Conservation (phyloP, 2,113 vertebrate genomes). For the Melanerpes aurifrons region DNA sequence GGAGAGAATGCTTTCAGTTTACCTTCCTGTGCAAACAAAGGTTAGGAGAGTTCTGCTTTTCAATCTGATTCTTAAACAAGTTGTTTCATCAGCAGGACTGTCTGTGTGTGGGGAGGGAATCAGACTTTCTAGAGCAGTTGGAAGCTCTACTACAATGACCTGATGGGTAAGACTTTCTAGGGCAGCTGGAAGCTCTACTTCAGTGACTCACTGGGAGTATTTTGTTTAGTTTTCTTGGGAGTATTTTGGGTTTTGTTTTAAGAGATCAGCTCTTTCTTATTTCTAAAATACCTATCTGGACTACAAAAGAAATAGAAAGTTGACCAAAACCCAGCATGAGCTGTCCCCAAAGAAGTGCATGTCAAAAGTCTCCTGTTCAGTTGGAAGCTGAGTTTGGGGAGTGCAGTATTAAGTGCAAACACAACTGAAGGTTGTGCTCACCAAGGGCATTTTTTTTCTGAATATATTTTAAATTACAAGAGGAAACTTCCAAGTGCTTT, state of each 20-base stretch:
- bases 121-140: neutral
- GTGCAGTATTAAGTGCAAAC: neutral
- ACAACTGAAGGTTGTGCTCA: neutral
- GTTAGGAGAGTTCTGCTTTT: neutral
- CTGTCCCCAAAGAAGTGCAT: neutral
- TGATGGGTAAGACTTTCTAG: neutral
- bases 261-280: neutral
- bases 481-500: neutral
- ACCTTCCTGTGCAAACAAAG: neutral
- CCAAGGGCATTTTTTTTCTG: neutral
- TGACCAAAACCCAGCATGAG: neutral
- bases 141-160: no score
- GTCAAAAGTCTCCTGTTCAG: neutral
- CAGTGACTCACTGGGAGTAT: neutral
- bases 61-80: neutral
- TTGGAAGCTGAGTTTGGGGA: neutral
- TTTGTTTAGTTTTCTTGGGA: neutral
- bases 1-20: neutral
- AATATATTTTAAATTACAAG: neutral
- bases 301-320: neutral
- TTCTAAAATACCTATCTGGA: neutral
- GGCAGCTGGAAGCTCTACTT: neutral
- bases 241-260: no score
- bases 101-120: rapidly evolving
- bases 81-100: neutral